These are phyloP conservation scores for Dioctria rufipes DNA, from an alignment of 2,888 invertebrate species.

Conservation along the genomic window DNA sequence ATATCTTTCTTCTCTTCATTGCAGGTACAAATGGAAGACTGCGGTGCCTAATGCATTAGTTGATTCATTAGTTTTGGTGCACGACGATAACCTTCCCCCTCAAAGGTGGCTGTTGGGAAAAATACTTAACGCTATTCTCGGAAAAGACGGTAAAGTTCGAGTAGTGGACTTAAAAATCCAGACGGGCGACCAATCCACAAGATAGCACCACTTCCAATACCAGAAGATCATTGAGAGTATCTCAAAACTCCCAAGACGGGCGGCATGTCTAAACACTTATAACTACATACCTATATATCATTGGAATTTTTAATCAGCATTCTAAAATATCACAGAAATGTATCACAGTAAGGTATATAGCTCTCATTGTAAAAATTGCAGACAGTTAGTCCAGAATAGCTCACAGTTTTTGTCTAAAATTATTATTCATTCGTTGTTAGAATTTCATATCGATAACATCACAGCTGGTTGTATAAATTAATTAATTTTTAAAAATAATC, in stretches of 20 bases:
- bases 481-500: too few relatives aligned
- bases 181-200: neutral
- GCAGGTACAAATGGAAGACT: constrained; percentile 5
- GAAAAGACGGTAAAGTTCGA: constrained; percentile 1
- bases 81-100: constrained; percentile 14
- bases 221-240: constrained; percentile 15
- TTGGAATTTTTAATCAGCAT: too few relatives aligned
- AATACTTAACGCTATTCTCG: neutral
- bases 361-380: too few relatives aligned
- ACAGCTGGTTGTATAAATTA: too few relatives aligned
- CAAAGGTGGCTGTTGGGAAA: constrained; percentile 18
- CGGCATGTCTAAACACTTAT: constrained; percentile 1
- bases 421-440: too few relatives aligned
- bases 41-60: neutral
- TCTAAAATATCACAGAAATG: too few relatives aligned
- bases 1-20: neutral
- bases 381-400: too few relatives aligned
- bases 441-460: too few relatives aligned
- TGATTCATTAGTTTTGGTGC: neutral
- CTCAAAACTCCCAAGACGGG: constrained; percentile 1
- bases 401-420: too few relatives aligned
- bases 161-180: constrained; percentile 1
- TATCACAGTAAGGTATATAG: too few relatives aligned
- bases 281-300: too few relatives aligned
- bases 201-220: neutral